Evolutionary conservation across 2,113 vertebrate species (phyloP), one percentile per base, ranked within the genome.

Genomic region (Haemorhous mexicanus): DNA sequence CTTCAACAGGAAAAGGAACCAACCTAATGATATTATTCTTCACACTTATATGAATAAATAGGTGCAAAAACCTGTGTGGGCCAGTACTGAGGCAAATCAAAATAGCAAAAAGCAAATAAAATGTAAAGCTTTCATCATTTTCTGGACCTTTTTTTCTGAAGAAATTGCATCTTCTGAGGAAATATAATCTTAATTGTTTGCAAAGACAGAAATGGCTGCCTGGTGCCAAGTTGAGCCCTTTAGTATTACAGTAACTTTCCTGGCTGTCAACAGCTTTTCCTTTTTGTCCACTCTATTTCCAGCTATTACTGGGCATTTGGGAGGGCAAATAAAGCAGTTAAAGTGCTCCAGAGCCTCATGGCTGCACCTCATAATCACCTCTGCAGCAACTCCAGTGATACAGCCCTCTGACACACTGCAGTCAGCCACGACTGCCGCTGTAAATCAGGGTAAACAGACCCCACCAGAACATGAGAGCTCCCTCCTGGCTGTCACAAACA

Each of bases 271-370:
- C 41, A 78, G 44, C 44, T 50, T 91, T 94, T 95, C 75, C 61
- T 89, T 64, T 59, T 32, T 87, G 63, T 75, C 76, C 67, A 67
- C 77, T 92, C 69, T 46, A 28, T 93, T 95, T 85, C 89, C 87
- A 90, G 43, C 47, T 64, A 49, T 76, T 94, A 84, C 41, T 84
- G 84, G 73, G 76, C 80, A 58, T 87, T 79, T 4, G 53, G 68
- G 72, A 90, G 84, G 59, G 50, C 27, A 88, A 91, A 89, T 76
- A 89, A 95, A 52, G 62, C 66, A 74, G 68, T 86, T 94, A 91
- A 87, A 82, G 32, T 68, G 75, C 91, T 67, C 84, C 62, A 91
- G 78, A 74, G 89, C 66, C 84, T 89, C 91, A 7, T 73, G 75
- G 58, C 53, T 87, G 58, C 64, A 82, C 37, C 69, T 81, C 50